Evolutionary conservation across 2,888 invertebrate species (phyloP).

Genomic region (Nomada hirtipes): DNA sequence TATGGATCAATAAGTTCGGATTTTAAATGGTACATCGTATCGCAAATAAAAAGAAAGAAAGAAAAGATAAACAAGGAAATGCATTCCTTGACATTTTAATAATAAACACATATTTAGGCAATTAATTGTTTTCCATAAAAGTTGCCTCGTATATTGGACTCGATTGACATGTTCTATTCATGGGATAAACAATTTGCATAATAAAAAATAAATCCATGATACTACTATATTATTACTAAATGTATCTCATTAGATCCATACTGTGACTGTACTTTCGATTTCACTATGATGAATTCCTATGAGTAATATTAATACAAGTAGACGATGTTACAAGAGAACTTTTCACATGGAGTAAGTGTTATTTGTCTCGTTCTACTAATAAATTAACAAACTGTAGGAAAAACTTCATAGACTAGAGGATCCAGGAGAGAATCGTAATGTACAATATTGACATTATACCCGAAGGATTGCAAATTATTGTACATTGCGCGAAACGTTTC

Average conservation of each 20-base stretch:
- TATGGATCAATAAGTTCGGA: slow-evolving; percentile 40
- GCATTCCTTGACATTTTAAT: background rate
- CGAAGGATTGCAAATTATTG: slow-evolving; percentile 36
- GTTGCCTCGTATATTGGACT: background rate
- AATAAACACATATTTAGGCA: slow-evolving; percentile 12
- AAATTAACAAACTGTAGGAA: slow-evolving; percentile 56
- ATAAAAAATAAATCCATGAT: background rate
- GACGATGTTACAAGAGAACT: slow-evolving; percentile 41
- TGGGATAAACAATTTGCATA: slow-evolving; percentile 14
- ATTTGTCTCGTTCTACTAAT: slow-evolving; percentile 35
- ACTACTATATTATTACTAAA: background rate
- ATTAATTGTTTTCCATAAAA: background rate
- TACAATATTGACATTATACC: slow-evolving; percentile 49
- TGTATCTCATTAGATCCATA: slow-evolving; percentile 34
- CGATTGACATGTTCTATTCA: background rate
- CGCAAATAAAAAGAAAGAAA: background rate
- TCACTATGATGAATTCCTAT: slow-evolving; percentile 38
- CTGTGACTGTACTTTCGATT: slow-evolving; percentile 31
- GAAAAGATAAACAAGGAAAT: slow-evolving; percentile 1
- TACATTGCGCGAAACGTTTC: slow-evolving; percentile 44
- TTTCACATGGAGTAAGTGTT: slow-evolving; percentile 30
- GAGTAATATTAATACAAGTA: slow-evolving; percentile 39
- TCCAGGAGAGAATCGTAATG: slow-evolving; percentile 43
- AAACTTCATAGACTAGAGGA: slow-evolving; percentile 63
- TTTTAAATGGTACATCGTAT: background rate